These are phyloP conservation scores for Hylaeus volcanicus DNA, from an alignment of 1,140 invertebrate genomes.

Conservation along the genomic window DNA sequence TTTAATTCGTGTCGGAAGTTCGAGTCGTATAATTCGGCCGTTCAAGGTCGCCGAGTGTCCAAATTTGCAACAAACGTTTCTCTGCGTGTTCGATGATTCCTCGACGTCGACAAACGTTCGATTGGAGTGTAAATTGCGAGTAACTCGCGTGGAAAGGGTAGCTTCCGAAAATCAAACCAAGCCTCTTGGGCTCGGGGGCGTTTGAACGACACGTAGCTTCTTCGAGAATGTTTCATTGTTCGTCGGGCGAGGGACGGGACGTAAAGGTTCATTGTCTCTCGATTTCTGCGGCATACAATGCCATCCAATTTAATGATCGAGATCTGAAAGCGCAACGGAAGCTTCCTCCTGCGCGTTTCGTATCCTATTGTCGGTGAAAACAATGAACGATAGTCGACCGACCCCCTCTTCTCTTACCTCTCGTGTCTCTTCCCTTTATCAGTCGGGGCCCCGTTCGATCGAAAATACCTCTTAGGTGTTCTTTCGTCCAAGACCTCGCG, in stretches of 20 bases:
- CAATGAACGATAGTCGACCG: constrained; percentile 27
- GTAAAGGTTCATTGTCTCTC: constrained; percentile 47
- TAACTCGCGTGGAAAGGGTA: neutral
- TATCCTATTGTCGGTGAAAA: constrained; percentile 50
- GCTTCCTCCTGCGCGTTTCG: constrained; percentile 55
- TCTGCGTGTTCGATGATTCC: too few species aligned
- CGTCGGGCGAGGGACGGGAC: too few species aligned
- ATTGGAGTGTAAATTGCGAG: too few species aligned
- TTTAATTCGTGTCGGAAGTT: too few species aligned
- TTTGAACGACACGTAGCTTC: neutral
- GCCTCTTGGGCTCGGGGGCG: neutral
- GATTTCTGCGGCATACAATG: constrained; percentile 47
- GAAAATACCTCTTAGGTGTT: neutral
- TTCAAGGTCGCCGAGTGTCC: too few species aligned
- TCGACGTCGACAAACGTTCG: too few species aligned
- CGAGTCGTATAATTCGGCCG: too few species aligned
- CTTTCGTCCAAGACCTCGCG: too few species aligned
- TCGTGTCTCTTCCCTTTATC: neutral
- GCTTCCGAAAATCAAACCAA: neutral
- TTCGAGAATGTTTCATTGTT: neutral
- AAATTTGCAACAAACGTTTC: too few species aligned
- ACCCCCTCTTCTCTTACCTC: neutral
- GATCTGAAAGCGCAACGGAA: constrained; percentile 59
- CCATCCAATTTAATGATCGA: constrained; percentile 57
- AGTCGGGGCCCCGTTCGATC: neutral